phyloP scores from a whole-genome alignment of 2,888 invertebrate genomes.

The Heliothis peltigera region DNA sequence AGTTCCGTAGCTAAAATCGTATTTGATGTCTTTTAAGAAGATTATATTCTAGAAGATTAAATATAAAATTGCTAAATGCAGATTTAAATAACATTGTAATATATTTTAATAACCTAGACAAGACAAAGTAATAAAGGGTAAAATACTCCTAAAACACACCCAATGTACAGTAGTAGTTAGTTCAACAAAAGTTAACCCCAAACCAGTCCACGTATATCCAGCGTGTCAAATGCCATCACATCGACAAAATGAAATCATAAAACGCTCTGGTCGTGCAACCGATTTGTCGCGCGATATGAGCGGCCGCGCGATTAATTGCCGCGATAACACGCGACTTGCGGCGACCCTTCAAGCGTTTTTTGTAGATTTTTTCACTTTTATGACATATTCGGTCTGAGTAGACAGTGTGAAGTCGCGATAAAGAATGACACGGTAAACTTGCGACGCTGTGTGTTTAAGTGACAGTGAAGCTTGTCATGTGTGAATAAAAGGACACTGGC shows the following conservation, averaged over 20 bases:
- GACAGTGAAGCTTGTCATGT: conserved; percentile 36
- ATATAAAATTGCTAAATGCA: too few species aligned
- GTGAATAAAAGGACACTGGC: conserved; percentile 34
- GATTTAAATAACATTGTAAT: too few species aligned
- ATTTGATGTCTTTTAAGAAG: background rate
- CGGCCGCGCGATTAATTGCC: conserved; percentile 76
- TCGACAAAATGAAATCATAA: conserved; percentile 80
- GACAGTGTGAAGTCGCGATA: conserved; percentile 47
- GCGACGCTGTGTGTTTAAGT: conserved; percentile 23
- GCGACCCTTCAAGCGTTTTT: conserved; percentile 62
- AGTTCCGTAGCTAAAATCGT: background rate
- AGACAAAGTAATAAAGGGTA: background rate
- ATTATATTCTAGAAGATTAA: background rate
- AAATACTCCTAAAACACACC: too few species aligned
- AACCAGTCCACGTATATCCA: conserved; percentile 45
- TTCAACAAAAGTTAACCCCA: conserved; percentile 37
- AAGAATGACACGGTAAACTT: conserved; percentile 36
- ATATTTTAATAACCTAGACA: too few species aligned
- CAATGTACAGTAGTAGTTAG: conserved; percentile 34
- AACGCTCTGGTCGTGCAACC: conserved; percentile 65
- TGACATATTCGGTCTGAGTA: conserved; percentile 61
- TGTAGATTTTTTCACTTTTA: conserved; percentile 62
- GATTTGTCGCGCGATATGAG: conserved; percentile 77
- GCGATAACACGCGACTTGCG: conserved; percentile 70
- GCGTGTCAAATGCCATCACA: conserved; percentile 76